Evolutionary conservation across 2,113 vertebrate genomes (phyloP), one percentile per base, ranked within the genome.

Genomic region (Zootoca vivipara): DNA sequence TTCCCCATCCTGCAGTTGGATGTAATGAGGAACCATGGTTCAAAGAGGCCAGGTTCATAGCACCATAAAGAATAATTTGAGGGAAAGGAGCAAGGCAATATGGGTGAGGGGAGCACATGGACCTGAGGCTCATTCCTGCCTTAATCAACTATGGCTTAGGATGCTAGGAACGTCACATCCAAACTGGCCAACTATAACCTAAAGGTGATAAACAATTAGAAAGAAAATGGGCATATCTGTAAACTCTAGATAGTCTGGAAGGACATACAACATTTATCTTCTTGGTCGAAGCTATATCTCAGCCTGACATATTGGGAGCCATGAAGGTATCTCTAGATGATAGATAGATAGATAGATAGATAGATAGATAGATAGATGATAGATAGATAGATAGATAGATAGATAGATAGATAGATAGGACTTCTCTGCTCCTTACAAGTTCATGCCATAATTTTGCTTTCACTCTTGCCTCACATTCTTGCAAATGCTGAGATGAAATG

Each of bases 401-500:
- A 12, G 10, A 52, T 52, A 52, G 10, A 52, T 52, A 12, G 6
- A 42, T 42, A 82, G 30, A 87, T 82, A 89, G 88, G 42, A 85
- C 18, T 67, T 90, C 92, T 92, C 30, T 93, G 7, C 83, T 91
- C 40, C 92, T 93, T 92, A 83, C 85, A 93, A 85, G 33, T 85
- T 93, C 56, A 64, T 78, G 82, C 83, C 81, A 0, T 94, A 91
- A 94, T 92, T 95, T 93, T 92, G 83, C 81, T 93, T 91, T 89
- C 73, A 33, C 79, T 79, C 90, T 93, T 91, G 90, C 81, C 38
- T 94, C 75, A 79, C 30, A 80, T 52, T 94, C 92, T 93, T 93
- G 89, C 83, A 89, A 91, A 75, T 88, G 83, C 89, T 82, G 88
- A 84, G 84, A 87, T 92, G 90, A 94, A 93, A 93, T 93, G 89